phyloP scores from a whole-genome alignment of 2,113 vertebrate genomes.

The Pelusios castaneus region DNA sequence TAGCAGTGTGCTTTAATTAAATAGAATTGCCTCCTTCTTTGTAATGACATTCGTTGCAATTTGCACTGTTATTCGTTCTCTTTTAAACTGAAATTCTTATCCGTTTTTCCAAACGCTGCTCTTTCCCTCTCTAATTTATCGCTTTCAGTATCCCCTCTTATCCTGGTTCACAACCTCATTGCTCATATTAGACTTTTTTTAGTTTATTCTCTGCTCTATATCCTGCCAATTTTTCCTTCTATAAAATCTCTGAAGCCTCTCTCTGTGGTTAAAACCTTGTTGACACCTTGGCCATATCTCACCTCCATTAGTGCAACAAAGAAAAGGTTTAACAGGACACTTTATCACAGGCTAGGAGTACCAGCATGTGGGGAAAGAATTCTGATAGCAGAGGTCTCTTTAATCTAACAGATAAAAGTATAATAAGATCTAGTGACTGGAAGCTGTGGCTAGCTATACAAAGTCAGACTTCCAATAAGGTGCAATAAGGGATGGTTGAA shows the following conservation, averaged over 20 bases:
- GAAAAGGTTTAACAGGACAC: background rate
- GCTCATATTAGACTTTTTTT: background rate
- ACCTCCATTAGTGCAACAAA: background rate
- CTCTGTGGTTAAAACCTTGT: background rate
- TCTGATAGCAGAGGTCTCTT: background rate
- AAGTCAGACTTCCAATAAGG: background rate
- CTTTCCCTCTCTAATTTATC: background rate
- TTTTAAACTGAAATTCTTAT: background rate
- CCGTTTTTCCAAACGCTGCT: background rate
- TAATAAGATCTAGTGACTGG: background rate
- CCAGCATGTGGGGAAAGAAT: background rate
- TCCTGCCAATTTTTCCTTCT: background rate
- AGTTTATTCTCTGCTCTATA: background rate
- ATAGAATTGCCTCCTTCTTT: background rate
- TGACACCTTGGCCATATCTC: background rate
- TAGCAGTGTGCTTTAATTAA: slow-evolving; percentile 48
- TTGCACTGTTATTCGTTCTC: background rate
- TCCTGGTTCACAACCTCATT: background rate
- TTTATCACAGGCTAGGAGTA: background rate
- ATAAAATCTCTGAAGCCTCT: background rate
- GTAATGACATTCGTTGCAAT: background rate
- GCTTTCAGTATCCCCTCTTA: background rate
- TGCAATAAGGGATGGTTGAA: background rate
- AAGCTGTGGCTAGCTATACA: background rate
- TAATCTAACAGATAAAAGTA: background rate